phyloP scores from a whole-genome alignment of 2,797 vertebrate species.

The Pelochelys cantorii region DNA sequence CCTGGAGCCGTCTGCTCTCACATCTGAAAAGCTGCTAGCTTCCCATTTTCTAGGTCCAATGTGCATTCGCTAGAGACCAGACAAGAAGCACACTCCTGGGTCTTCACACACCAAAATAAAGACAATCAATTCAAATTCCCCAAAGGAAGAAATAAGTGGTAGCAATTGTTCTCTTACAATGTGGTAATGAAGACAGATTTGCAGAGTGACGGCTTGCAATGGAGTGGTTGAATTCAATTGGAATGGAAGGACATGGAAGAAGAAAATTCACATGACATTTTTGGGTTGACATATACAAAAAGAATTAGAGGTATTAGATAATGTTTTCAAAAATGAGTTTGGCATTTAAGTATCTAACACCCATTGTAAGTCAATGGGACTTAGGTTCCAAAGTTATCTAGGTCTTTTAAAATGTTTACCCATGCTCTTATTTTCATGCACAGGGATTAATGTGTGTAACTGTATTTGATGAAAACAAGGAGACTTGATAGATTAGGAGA shows the following conservation, averaged over 20 bases:
- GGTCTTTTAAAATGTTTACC: not conserved
- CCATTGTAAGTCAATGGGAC: not conserved
- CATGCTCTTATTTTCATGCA: not conserved
- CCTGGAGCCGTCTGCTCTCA: not conserved
- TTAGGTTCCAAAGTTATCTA: not conserved
- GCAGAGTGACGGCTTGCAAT: not conserved
- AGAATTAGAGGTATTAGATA: not conserved
- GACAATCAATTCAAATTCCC: constrained; percentile 16
- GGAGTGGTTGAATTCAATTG: not conserved
- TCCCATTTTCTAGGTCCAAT: constrained; percentile 25
- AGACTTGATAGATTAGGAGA: constrained; percentile 21
- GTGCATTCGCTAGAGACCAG: not conserved
- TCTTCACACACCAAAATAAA: constrained; percentile 7
- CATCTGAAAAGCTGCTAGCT: not conserved
- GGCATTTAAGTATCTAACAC: not conserved
- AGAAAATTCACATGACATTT: not conserved
- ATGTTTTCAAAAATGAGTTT: not conserved
- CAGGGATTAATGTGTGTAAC: not conserved
- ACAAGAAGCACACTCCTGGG: not conserved
- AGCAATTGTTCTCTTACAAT: not conserved
- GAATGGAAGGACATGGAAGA: constrained; percentile 14
- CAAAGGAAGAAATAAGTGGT: not conserved
- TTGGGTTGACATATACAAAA: not conserved
- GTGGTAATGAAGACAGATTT: constrained; percentile 21
- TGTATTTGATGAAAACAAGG: not conserved